Percentiles rank a stretch among this genome's conserved stretches.
These are phyloP conservation scores for Nomada hirtipes DNA, from an alignment of 2,888 invertebrate species.

Conservation along the genomic window DNA sequence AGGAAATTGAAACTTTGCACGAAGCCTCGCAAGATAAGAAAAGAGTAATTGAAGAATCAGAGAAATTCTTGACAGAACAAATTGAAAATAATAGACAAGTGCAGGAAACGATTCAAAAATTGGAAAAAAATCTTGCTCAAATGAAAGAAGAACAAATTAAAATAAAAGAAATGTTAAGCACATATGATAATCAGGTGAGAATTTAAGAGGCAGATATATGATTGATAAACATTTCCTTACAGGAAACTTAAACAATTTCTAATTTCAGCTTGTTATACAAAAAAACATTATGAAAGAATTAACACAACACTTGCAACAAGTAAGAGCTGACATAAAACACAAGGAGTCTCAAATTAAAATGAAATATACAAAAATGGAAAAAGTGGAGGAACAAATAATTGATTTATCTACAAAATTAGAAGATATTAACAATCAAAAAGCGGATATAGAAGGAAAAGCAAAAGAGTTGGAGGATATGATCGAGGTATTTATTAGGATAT, in stretches of 20 bases:
- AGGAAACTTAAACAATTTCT: background rate
- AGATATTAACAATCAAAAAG: slow-evolving; percentile 85
- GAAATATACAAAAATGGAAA: slow-evolving; percentile 70
- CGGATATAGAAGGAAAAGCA: slow-evolving; percentile 86
- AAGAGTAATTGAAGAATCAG: slow-evolving; percentile 87
- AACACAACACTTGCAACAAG: slow-evolving; percentile 59
- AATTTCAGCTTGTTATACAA: slow-evolving; percentile 63
- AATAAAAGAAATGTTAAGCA: slow-evolving; percentile 79
- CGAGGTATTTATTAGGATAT: slow-evolving; percentile 77
- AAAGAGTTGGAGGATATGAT: slow-evolving; percentile 87
- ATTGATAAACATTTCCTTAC: background rate
- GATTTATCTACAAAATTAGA: slow-evolving; percentile 84
- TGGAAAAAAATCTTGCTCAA: slow-evolving; percentile 82
- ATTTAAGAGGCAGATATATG: background rate
- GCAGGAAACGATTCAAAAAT: slow-evolving; percentile 81
- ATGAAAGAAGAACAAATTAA: slow-evolving; percentile 81
- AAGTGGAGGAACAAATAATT: slow-evolving; percentile 80
- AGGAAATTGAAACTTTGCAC: slow-evolving; percentile 86
- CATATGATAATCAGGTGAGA: slow-evolving; percentile 84
- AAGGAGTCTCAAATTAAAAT: slow-evolving; percentile 64
- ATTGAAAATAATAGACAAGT: slow-evolving; percentile 86
- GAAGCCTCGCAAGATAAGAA: slow-evolving; percentile 84
- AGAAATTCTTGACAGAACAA: slow-evolving; percentile 87
- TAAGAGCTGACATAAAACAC: slow-evolving; percentile 63
- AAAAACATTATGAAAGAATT: slow-evolving; percentile 68